Evolutionary conservation across 2,797 vertebrate genomes (phyloP).

Genomic region (Buceros bicornis): DNA sequence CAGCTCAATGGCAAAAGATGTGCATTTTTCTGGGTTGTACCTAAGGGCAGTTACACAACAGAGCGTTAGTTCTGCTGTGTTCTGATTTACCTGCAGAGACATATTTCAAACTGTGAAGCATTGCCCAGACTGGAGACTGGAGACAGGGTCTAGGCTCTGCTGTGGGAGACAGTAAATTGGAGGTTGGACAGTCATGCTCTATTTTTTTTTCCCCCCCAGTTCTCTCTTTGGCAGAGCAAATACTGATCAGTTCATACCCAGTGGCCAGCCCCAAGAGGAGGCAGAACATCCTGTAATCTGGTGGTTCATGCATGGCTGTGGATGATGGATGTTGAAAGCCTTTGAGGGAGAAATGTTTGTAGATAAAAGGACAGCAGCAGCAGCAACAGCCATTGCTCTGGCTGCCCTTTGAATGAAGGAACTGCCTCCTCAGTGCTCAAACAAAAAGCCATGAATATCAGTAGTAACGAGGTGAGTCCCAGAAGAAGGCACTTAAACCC

Average conservation of each 20-base stretch:
- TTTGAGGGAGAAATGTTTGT: conserved; percentile 8
- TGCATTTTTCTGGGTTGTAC: not conserved
- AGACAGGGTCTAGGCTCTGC: not conserved
- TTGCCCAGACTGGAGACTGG: not conserved
- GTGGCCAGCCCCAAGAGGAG: not conserved
- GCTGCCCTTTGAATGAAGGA: not conserved
- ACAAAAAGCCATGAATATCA: not conserved
- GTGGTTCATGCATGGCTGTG: not conserved
- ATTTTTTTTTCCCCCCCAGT: not conserved
- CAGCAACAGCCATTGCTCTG: not conserved
- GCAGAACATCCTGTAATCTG: not conserved
- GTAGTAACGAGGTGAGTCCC: not conserved
- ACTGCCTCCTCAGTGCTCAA: not conserved
- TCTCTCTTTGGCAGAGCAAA: not conserved
- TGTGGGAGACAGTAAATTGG: not conserved
- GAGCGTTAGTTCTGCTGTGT: not conserved
- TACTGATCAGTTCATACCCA: not conserved
- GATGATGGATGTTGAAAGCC: conserved; percentile 15
- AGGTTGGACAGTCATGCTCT: not conserved
- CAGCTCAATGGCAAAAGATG: not conserved
- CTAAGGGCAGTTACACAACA: not conserved
- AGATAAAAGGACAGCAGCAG: not conserved
- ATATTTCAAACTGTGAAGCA: not conserved
- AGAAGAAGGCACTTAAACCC: not conserved
- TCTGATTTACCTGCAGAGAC: not conserved